Percentiles rank a stretch among this genome's conserved stretches.
Evolutionary conservation across 2,113 vertebrate genomes (phyloP).

Genomic region (Plecturocebus donacophilus): DNA sequence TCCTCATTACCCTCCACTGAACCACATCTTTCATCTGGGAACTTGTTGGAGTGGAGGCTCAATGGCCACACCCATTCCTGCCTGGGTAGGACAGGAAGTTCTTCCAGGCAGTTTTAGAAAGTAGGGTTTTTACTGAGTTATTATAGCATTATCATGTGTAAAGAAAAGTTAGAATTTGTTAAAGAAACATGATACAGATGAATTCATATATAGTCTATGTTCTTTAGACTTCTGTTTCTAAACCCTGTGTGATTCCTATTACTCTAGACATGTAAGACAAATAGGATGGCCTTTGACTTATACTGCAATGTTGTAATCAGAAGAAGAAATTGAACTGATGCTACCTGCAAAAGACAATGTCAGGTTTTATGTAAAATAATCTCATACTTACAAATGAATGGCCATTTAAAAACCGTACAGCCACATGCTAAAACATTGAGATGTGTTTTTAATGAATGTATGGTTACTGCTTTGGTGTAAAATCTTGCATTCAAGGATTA

Average conservation of each 20-base stretch:
- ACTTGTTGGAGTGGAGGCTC: background rate
- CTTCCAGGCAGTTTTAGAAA: background rate
- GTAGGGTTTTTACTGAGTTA: background rate
- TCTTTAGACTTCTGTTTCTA: background rate
- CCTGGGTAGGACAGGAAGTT: background rate
- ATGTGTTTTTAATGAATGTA: background rate
- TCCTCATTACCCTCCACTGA: accelerated
- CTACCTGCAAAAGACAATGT: background rate
- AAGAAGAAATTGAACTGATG: background rate
- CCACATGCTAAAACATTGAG: background rate
- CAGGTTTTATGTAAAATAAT: slow-evolving; percentile 6
- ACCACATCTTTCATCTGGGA: background rate
- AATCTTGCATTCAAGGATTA: background rate
- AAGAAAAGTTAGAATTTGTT: background rate
- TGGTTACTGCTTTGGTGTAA: background rate
- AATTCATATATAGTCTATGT: background rate
- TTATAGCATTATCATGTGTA: background rate
- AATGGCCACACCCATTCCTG: background rate
- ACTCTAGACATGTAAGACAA: background rate
- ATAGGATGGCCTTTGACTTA: background rate
- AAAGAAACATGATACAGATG: background rate
- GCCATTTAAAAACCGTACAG: background rate
- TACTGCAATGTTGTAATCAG: background rate
- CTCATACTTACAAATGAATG: background rate
- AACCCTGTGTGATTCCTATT: background rate